A percentile compares a stretch with the other conserved stretches of the same genome.
Conservation (phyloP, 2,888 invertebrate species). For the Camptogramma bilineatum region DNA sequence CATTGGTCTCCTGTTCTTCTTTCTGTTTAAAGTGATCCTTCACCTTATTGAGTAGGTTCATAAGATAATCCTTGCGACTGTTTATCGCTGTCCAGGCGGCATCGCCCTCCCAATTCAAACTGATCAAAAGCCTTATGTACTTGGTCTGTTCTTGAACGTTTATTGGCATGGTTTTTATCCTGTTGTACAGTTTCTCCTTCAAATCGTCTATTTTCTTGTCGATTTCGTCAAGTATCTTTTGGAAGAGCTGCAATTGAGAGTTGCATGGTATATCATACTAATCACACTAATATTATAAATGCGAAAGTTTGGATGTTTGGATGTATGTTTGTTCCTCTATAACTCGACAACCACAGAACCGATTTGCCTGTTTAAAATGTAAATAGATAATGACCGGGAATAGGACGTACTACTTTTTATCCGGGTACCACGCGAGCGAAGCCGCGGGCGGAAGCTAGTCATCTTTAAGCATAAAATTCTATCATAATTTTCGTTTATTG, state of each 20-base stretch:
- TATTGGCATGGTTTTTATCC: conserved; percentile 95
- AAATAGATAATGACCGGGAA: too few species aligned
- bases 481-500: not conserved
- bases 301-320: too few species aligned
- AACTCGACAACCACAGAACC: too few species aligned
- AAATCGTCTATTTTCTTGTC: conserved; percentile 94
- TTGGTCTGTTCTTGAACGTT: conserved; percentile 97
- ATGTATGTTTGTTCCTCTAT: too few species aligned
- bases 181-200: conserved; percentile 91
- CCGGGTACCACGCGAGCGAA: too few species aligned
- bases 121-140: conserved; percentile 90
- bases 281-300: too few species aligned
- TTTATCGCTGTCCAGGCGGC: conserved; percentile 98
- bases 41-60: conserved; percentile 87
- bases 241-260: conserved; percentile 87
- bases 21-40: conserved; percentile 87
- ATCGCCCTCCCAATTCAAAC: conserved; percentile 88
- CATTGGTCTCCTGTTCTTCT: conserved; percentile 73
- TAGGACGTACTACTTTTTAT: too few species aligned
- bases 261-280: too few species aligned
- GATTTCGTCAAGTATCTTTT: conserved; percentile 95
- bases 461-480: too few species aligned
- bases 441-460: too few species aligned
- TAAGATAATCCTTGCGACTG: conserved; percentile 92
- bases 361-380: too few species aligned